phyloP scores from a whole-genome alignment of 2,888 invertebrate species.

The Heliconius erato region DNA sequence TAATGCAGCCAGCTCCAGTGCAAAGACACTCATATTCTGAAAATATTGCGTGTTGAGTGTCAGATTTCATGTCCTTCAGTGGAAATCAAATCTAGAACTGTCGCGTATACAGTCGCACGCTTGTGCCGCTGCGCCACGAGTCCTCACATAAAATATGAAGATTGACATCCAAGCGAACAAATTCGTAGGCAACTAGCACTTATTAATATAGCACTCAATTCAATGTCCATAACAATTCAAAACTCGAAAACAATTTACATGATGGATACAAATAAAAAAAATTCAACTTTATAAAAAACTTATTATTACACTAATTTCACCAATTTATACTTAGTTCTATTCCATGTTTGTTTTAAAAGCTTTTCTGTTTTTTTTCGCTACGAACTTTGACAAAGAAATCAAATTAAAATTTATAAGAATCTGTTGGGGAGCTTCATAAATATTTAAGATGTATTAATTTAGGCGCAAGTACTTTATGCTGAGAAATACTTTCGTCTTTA shows the following conservation, averaged over 20 bases:
- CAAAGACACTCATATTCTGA: no score
- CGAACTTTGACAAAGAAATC: constrained; percentile 50
- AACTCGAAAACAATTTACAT: constrained; percentile 80
- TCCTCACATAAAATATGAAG: not conserved
- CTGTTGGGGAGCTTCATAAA: constrained; percentile 37
- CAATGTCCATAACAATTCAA: constrained; percentile 45
- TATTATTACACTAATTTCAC: constrained; percentile 50
- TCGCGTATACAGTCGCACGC: not conserved
- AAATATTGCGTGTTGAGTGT: no score
- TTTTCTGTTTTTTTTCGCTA: constrained; percentile 37
- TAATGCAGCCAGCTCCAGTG: no score
- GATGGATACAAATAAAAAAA: constrained; percentile 78
- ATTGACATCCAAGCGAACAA: not conserved
- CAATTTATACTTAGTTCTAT: constrained; percentile 58
- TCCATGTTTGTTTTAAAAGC: constrained; percentile 58
- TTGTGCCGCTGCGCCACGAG: no score
- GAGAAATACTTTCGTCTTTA: constrained; percentile 20
- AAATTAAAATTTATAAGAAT: constrained; percentile 48
- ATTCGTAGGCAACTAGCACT: not conserved
- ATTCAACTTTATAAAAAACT: constrained; percentile 66
- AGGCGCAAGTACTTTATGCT: constrained; percentile 10
- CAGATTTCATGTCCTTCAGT: no score
- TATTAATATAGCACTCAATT: constrained; percentile 5
- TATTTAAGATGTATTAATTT: constrained; percentile 42
- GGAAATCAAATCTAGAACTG: not conserved